Evolutionary conservation across 2,888 invertebrate genomes (phyloP), one percentile per base, ranked within the genome.

Genomic region (Agrilus cyanescens): DNA sequence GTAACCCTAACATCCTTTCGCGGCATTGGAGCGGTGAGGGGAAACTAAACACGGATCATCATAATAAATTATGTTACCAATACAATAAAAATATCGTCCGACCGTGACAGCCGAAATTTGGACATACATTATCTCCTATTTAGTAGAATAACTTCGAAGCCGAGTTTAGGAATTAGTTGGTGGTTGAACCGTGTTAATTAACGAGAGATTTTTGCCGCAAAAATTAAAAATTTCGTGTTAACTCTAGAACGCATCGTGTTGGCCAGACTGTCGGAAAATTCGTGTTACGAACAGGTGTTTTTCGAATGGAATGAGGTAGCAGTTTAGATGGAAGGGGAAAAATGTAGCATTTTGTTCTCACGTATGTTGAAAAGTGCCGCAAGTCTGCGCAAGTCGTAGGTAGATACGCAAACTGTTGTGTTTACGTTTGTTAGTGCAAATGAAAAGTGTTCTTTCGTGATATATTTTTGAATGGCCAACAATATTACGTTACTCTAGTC

Each of bases 221-320:
- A 20, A 25, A 25, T 25, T 3, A 25, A 25, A 25, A 25, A 10
- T 25, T 8, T 10, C 10, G 3, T 25, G 25, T 25, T 10, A 2
- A 25, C 2, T 33, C 7, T 2, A 15, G 8, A 33, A 30, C 4
- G 32, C 32, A 41, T 33, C 32, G 47, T 50, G 72, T 73, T 74
- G 73, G 72, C 66, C 61, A 57, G 63, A 70, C 73, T 71, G 71
- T 76, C 75, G 76, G 81, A 80, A 82, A 81, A 78, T 75, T 74
- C 69, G 68, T 68, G 67, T 65, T 71, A 71, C 69, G 76, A 82
- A 82, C 82, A 82, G 82, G 82, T 82, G 82, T 82, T 80, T 77
- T 71, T 76, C 74, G 74, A 78, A 77, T 73, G 76, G 75, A 75
- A 72, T 70, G 74, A 71, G 69, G 71, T 70, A 60, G 58, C 56